Percentiles rank a stretch among this genome's conserved stretches.
phyloP scores from a whole-genome alignment of 2,888 invertebrate genomes.

The Chymomyza amoena region DNA sequence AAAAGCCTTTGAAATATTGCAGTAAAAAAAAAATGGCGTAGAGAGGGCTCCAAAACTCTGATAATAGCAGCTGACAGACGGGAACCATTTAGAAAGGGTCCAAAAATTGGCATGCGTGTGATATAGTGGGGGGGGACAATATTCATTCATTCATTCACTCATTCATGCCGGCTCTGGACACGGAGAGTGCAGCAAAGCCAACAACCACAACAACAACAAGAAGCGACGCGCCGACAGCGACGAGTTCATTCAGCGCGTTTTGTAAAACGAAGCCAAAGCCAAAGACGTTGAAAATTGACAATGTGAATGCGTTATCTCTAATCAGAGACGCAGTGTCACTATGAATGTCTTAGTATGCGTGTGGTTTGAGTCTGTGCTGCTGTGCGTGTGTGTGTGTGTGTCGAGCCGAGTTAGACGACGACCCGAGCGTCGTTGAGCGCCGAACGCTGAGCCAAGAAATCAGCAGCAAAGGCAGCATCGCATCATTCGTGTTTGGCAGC shows the following conservation, averaged over 20 bases:
- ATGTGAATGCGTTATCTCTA: not conserved
- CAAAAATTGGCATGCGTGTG: not conserved
- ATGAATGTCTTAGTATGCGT: not conserved
- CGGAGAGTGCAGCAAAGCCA: not conserved
- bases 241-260: not conserved
- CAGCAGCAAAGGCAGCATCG: conserved; percentile 9
- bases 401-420: conserved; percentile 6
- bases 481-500: conserved; percentile 64
- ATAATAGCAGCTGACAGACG: not conserved
- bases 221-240: too few relatives aligned
- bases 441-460: not conserved
- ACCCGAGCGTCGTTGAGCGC: not conserved
- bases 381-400: conserved; percentile 32
- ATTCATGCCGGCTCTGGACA: not conserved
- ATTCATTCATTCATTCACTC: conserved; percentile 1
- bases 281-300: conserved; percentile 3
- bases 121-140: not conserved
- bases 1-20: conserved; percentile 57
- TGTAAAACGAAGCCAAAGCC: conserved; percentile 3
- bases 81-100: not conserved
- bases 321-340: not conserved
- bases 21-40: not conserved
- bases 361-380: conserved; percentile 7
- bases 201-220: too few relatives aligned
- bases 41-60: not conserved